Percentiles rank a stretch among this genome's conserved stretches.
Evolutionary conservation across 2,888 invertebrate species (phyloP).

Genomic region (Oscheius sp.): DNA sequence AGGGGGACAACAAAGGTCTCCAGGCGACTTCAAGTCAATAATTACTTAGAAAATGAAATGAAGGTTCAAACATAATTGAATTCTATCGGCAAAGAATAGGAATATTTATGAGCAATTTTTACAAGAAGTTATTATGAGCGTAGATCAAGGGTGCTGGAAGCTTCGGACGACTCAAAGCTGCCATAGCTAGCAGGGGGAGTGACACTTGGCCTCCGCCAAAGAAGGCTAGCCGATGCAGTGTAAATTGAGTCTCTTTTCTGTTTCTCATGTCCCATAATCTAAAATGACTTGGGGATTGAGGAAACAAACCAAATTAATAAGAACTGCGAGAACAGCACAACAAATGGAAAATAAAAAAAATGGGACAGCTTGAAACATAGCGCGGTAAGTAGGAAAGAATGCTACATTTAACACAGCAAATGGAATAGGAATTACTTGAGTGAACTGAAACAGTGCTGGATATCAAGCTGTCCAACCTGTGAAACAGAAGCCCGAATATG

Average conservation of each 20-base stretch:
- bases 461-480: constrained; percentile 33
- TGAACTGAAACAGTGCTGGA: constrained; percentile 41
- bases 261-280: constrained; percentile 14
- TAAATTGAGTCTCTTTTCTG: not conserved
- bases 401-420: constrained; percentile 59
- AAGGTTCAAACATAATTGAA: too few species aligned
- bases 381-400: constrained; percentile 52
- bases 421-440: constrained; percentile 61
- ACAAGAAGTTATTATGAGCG: not conserved
- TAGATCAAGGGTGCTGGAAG: not conserved
- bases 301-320: constrained; percentile 15
- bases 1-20: too few species aligned
- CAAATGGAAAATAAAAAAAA: constrained; percentile 46
- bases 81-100: too few species aligned
- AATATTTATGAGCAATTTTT: too few species aligned
- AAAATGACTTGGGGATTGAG: not conserved
- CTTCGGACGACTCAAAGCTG: constrained; percentile 8
- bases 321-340: constrained; percentile 36
- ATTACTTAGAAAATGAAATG: too few species aligned
- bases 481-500: constrained; percentile 57
- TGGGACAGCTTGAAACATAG: constrained; percentile 51
- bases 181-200: constrained; percentile 19
- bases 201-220: not conserved
- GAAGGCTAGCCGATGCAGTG: not conserved
- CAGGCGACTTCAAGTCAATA: too few species aligned